Conservation (phyloP, 2,113 vertebrate species). For the Pyrgilauda ruficollis region DNA sequence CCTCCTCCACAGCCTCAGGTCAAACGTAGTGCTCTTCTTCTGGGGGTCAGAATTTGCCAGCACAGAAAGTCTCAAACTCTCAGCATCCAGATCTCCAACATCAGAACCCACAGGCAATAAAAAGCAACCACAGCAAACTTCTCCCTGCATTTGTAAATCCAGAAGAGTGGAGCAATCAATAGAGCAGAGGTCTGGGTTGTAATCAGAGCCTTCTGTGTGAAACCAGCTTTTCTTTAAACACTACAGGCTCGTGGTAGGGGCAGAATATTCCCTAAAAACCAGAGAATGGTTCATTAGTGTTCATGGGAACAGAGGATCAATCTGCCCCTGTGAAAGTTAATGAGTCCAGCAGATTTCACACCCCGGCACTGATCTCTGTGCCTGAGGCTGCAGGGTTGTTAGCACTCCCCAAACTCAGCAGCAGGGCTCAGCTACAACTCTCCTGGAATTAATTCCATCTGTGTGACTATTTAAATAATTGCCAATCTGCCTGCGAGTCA, state of each 20-base stretch:
- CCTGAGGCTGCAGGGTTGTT: neutral
- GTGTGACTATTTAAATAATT: neutral
- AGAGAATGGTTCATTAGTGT: neutral
- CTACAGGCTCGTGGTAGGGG: neutral
- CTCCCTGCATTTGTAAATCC: neutral
- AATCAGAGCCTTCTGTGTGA: neutral
- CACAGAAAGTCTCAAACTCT: neutral
- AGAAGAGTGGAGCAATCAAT: neutral
- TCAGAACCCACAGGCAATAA: accelerated
- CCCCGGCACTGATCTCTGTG: neutral
- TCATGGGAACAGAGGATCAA: neutral
- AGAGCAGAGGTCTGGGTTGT: neutral
- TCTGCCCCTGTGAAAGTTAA: neutral
- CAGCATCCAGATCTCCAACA: neutral
- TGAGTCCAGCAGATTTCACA: neutral
- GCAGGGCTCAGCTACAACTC: neutral
- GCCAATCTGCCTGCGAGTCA: neutral
- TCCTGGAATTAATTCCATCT: neutral
- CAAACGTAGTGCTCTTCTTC: neutral
- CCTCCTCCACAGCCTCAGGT: neutral
- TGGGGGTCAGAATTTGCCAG: neutral
- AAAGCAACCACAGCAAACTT: neutral
- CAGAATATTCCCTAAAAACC: slow-evolving; percentile 18
- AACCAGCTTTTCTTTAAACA: neutral
- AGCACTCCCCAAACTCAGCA: neutral